A percentile compares a stretch with the other conserved stretches of the same genome.
These are phyloP conservation scores for Tribolium castaneum DNA, from an alignment of 1,140 invertebrate species.

Conservation along the genomic window DNA sequence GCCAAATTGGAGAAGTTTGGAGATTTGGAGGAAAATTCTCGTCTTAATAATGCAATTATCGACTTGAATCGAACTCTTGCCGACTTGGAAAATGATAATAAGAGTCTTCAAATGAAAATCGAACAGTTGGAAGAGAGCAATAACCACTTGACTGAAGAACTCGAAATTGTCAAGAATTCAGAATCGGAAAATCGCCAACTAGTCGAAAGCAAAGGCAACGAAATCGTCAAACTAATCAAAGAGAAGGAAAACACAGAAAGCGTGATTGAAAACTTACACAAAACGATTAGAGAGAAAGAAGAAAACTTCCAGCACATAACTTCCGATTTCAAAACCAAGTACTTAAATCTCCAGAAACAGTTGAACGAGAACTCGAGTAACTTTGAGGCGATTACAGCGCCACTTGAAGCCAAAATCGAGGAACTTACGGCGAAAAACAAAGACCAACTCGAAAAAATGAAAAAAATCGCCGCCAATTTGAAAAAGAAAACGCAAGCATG, in stretches of 20 bases:
- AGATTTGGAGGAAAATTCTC: slow-evolving; percentile 51
- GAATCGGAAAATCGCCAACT: slow-evolving; percentile 47
- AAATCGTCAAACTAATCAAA: slow-evolving; percentile 55
- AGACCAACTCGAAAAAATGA: slow-evolving; percentile 78
- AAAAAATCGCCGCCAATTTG: slow-evolving; percentile 78
- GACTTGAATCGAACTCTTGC: slow-evolving; percentile 54
- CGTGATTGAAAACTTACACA: slow-evolving; percentile 62
- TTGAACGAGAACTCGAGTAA: slow-evolving; percentile 56
- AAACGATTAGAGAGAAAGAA: slow-evolving; percentile 67
- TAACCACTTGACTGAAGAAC: slow-evolving; percentile 4
- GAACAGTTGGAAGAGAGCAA: slow-evolving; percentile 39
- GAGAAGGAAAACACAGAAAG: slow-evolving; percentile 57
- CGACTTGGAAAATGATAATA: slow-evolving; percentile 54
- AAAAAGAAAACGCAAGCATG: slow-evolving; percentile 77
- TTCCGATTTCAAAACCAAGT: slow-evolving; percentile 62
- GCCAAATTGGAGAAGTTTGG: slow-evolving; percentile 53
- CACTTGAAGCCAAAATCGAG: slow-evolving; percentile 65
- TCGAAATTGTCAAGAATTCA: slow-evolving; percentile 41
- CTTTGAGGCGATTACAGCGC: slow-evolving; percentile 58
- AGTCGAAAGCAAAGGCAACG: slow-evolving; percentile 47
- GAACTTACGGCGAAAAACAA: slow-evolving; percentile 64
- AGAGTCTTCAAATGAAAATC: slow-evolving; percentile 43
- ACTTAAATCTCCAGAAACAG: slow-evolving; percentile 63
- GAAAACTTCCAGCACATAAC: slow-evolving; percentile 68
- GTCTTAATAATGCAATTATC: slow-evolving; percentile 53